Conservation (phyloP, 1,140 invertebrate species). For the Drosophila sp. region DNA sequence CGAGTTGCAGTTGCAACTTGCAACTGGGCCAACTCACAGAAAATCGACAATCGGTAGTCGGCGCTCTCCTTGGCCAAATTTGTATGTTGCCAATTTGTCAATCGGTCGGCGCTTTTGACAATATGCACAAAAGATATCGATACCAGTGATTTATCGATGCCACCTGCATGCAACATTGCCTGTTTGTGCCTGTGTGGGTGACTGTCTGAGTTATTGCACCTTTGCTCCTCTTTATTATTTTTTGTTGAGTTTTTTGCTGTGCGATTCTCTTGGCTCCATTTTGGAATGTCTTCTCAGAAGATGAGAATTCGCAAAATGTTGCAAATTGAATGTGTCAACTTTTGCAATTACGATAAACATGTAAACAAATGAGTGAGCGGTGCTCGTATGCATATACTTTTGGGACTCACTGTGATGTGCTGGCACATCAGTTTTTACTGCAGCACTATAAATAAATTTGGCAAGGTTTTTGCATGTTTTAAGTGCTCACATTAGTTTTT, state of each 20-base stretch:
- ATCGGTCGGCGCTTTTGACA: conserved; percentile 50
- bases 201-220: conserved; percentile 15
- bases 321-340: conserved; percentile 43
- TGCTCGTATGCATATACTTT: conserved; percentile 10
- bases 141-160: conserved; percentile 51
- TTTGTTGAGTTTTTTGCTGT: not conserved
- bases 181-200: conserved; percentile 4
- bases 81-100: conserved; percentile 49
- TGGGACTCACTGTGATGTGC: conserved; percentile 4
- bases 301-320: conserved; percentile 30
- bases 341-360: conserved; percentile 34
- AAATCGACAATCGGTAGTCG: conserved; percentile 2
- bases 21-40: not conserved
- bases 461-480: conserved; percentile 19
- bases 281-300: conserved; percentile 14
- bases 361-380: conserved; percentile 26
- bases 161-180: conserved; percentile 37
- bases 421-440: conserved; percentile 9
- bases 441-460: conserved; percentile 34
- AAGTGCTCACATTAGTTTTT: not conserved
- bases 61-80: conserved; percentile 52
- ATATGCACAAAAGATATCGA: conserved; percentile 47
- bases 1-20: conserved; percentile 4
- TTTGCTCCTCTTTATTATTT: conserved; percentile 37
- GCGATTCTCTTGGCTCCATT: not conserved